A percentile compares a stretch with the other conserved stretches of the same genome.
Conservation (phyloP, 2,888 invertebrate species). For the Alloplasta piceator region DNA sequence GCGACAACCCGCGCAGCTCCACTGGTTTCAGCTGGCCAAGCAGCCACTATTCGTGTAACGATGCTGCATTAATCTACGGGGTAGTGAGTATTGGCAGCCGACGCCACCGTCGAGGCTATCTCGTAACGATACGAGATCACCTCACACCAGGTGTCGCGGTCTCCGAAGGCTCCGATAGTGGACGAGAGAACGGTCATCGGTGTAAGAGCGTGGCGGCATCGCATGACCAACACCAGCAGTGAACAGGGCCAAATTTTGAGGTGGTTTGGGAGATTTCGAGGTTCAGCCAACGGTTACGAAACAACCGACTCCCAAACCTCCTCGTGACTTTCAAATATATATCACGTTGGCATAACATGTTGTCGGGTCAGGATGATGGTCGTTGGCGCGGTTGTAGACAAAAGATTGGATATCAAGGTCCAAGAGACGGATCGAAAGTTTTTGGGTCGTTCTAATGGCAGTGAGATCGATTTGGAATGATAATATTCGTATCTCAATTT, state of each 20-base stretch:
- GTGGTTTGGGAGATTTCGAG: constrained; percentile 49
- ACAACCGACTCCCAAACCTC: constrained; percentile 64
- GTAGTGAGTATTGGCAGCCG: constrained; percentile 78
- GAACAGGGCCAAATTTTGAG: constrained; percentile 35
- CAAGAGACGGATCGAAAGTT: too few relatives aligned
- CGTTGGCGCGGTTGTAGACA: neutral
- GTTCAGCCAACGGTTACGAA: constrained; percentile 39
- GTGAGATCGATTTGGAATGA: too few relatives aligned
- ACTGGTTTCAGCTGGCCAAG: constrained; percentile 75
- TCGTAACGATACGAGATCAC: constrained; percentile 34
- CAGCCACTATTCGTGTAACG: constrained; percentile 78
- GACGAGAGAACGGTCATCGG: constrained; percentile 23
- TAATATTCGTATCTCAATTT: too few relatives aligned
- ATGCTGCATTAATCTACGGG: constrained; percentile 79
- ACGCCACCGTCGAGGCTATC: constrained; percentile 53
- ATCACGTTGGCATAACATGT: constrained; percentile 74
- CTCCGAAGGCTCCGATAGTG: constrained; percentile 26
- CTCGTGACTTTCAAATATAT: constrained; percentile 76
- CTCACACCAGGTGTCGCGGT: constrained; percentile 34
- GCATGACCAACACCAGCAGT: constrained; percentile 34
- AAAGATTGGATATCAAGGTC: too few relatives aligned
- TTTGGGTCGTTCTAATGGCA: too few relatives aligned
- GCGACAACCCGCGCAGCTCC: constrained; percentile 15
- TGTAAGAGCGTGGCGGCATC: constrained; percentile 29
- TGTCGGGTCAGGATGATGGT: constrained; percentile 39